Base-by-base conservation (phyloP, 2,113 vertebrate genomes). In the Macquaria australasica region DNA sequence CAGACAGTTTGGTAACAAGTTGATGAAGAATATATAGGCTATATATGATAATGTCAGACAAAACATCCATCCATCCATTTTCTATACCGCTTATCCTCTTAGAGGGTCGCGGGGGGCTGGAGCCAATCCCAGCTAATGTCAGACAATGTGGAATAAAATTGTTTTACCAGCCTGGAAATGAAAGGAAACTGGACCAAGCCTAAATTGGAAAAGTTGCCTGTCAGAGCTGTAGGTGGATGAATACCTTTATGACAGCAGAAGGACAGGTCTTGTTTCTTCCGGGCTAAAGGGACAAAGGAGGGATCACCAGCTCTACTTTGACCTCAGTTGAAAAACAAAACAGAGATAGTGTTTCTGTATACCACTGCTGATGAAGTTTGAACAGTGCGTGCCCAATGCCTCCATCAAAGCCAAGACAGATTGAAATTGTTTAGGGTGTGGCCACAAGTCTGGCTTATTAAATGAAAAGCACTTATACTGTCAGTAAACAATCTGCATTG, bases 401-500 rank as follows among this genome's bases (percentile, higher is more conserved):
- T 39, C 45, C 11, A 4, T 45, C 45, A 77, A 56, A 81, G 20
- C 18, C 25, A 45, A 28, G 73, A 73, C 69, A 68, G 62, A 81
- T 56, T 56, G 11, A 66, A 51, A 55, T 25, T 18, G 14, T 74
- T 31, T 6, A 51, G 43, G 71, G 63, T 74, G 78, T 64, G 48
- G 18, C 41, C 48, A 15, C 18, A 74, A 67, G 41, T 39, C 37
- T 15, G 2, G 14, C 1, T 21, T 71, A 56, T 68, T 56, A 51
- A 82, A 81, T 79, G 0, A 64, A 62, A 60, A 39, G 5, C 14
- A 6, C 6, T 55, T 21, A 16, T 10, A 45, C 10, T 12, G 56
- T 66, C 37, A 77, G 43, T 55, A 69, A 81, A 81, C 76, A 87
- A 41, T 68, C 21, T 62, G 28, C 21, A 62, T 60, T 77, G n/a